Percentiles rank a stretch among this genome's conserved stretches.
Conservation (phyloP, 2,888 invertebrate genomes). For the Drosophila gaucha region DNA sequence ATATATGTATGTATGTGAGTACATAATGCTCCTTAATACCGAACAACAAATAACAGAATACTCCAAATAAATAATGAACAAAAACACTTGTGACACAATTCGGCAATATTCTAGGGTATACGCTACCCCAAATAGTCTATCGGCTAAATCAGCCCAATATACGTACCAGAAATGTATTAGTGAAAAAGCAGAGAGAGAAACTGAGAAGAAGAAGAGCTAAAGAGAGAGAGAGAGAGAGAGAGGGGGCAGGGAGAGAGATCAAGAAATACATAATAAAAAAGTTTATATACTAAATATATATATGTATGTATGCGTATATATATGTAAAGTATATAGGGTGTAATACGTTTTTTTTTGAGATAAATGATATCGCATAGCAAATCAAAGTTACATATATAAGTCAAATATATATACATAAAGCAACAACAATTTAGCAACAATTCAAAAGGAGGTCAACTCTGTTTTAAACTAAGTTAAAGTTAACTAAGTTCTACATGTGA, state of each 20-base stretch:
- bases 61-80: slow-evolving; percentile 8
- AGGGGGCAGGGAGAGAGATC: slow-evolving; percentile 23
- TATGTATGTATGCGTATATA: slow-evolving; percentile 8
- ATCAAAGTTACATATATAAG: slow-evolving; percentile 65
- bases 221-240: not conserved
- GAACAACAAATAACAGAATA: no score
- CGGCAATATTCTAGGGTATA: slow-evolving; percentile 5
- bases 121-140: slow-evolving; percentile 7
- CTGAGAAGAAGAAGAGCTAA: not conserved
- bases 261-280: slow-evolving; percentile 49
- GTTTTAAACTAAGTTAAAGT: slow-evolving; percentile 38
- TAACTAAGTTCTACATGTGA: slow-evolving; percentile 39
- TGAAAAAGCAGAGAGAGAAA: slow-evolving; percentile 11
- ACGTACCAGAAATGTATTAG: slow-evolving; percentile 63
- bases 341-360: slow-evolving; percentile 53
- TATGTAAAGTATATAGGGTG: slow-evolving; percentile 15
- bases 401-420: slow-evolving; percentile 22
- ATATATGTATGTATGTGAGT: slow-evolving; percentile 1
- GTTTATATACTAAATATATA: slow-evolving; percentile 31
- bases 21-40: not conserved
- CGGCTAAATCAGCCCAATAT: slow-evolving; percentile 52
- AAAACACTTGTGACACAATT: slow-evolving; percentile 4
- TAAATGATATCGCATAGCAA: slow-evolving; percentile 60
- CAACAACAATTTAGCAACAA: slow-evolving; percentile 42
- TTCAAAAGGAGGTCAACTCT: slow-evolving; percentile 30